phyloP scores from a whole-genome alignment of 2,888 invertebrate genomes.

The Tenthredo amoena region DNA sequence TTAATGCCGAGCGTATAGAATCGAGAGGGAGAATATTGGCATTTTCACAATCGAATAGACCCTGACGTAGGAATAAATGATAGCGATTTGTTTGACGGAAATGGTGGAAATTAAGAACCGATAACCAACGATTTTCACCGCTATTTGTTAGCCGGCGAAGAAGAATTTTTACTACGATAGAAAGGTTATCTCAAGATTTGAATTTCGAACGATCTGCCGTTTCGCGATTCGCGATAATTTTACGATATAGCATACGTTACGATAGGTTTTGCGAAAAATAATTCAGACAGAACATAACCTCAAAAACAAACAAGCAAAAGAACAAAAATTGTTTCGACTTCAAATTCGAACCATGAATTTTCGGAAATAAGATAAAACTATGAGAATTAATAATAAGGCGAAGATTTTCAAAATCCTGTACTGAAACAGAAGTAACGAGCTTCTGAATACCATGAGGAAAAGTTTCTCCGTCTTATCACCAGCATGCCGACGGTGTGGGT shows the following conservation, averaged over 20 bases:
- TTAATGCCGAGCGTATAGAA: slow-evolving; percentile 45
- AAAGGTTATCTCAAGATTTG: not conserved
- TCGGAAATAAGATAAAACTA: not conserved
- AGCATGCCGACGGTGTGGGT: slow-evolving; percentile 19
- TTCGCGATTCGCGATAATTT: not conserved
- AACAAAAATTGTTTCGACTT: not conserved
- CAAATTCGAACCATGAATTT: not conserved
- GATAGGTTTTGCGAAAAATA: not conserved
- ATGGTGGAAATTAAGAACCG: not conserved
- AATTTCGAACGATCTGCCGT: not conserved
- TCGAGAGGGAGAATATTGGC: slow-evolving; percentile 32
- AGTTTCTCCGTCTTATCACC: slow-evolving; percentile 7
- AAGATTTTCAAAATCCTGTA: not conserved
- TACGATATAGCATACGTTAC: not conserved
- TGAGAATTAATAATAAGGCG: not conserved
- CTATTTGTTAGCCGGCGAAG: not conserved
- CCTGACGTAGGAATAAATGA: not conserved
- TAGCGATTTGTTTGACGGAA: not conserved
- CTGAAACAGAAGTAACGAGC: not conserved
- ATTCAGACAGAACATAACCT: not conserved
- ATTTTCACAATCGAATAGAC: slow-evolving; percentile 42
- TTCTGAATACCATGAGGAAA: not conserved
- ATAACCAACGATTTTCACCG: not conserved
- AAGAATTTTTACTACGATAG: not conserved
- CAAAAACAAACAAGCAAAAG: not conserved